Percentiles rank a stretch among this genome's conserved stretches.
phyloP scores from a whole-genome alignment of 2,888 invertebrate genomes.

The Boloria selene region DNA sequence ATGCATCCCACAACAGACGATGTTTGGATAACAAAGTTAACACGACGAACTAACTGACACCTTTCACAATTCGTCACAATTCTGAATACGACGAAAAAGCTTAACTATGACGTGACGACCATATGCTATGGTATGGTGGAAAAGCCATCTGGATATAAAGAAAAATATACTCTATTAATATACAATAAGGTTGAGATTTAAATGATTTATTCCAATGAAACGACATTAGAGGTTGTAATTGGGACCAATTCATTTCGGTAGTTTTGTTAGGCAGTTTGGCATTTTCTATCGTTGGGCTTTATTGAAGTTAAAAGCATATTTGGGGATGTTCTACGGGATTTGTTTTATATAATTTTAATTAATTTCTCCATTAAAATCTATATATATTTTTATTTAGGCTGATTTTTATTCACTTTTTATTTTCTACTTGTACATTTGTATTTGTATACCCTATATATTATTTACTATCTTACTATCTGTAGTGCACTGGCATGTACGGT shows the following conservation, averaged over 20 bases:
- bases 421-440: no score
- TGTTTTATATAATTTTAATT: neutral
- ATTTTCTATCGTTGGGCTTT: slow-evolving; percentile 16
- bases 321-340: neutral
- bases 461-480: no score
- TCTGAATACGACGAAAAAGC: slow-evolving; percentile 21
- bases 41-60: slow-evolving; percentile 23
- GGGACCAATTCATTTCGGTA: slow-evolving; percentile 20
- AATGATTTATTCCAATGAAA: neutral
- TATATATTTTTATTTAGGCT: no score
- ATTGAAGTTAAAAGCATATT: slow-evolving; percentile 12
- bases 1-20: neutral
- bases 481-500: no score
- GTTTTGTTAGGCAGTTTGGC: slow-evolving; percentile 24
- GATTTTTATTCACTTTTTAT: no score
- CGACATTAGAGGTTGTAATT: slow-evolving; percentile 6
- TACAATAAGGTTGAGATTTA: neutral
- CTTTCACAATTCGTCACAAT: slow-evolving; percentile 28
- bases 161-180: neutral
- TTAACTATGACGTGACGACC: neutral
- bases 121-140: neutral
- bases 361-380: no score
- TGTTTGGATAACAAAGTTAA: slow-evolving; percentile 24
- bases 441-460: no score
- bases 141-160: neutral